Percentiles rank a stretch among this genome's conserved stretches.
Conservation (phyloP, 1,140 invertebrate genomes). For the Orchestia grillus region DNA sequence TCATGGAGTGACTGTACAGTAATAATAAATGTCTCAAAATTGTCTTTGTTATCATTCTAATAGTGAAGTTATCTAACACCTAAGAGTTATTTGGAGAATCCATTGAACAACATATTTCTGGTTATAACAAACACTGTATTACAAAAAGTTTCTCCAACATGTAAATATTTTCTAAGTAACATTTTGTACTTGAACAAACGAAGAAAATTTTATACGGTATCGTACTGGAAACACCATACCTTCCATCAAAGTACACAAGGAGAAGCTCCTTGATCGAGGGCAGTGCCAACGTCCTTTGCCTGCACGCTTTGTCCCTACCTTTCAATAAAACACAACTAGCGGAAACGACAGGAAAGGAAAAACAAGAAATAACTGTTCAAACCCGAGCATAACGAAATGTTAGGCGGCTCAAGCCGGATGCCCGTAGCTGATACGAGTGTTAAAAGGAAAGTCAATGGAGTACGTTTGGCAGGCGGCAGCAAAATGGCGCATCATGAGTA, state of each 20-base stretch:
- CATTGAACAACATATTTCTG: too few relatives aligned
- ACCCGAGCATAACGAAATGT: neutral
- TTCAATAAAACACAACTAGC: neutral
- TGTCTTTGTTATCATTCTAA: too few relatives aligned
- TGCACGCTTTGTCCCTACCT: neutral
- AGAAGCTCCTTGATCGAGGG: neutral
- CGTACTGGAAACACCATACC: neutral
- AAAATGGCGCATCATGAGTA: neutral
- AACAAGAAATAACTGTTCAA: neutral
- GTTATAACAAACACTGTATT: too few relatives aligned
- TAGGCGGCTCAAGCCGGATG: neutral
- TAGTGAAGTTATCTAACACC: too few relatives aligned
- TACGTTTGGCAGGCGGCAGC: neutral
- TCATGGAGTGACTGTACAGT: too few relatives aligned
- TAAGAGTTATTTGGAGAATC: too few relatives aligned
- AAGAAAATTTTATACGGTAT: neutral
- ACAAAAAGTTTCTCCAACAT: too few relatives aligned
- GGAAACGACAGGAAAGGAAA: neutral
- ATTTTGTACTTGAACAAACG: neutral
- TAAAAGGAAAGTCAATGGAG: neutral
- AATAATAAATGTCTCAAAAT: too few relatives aligned
- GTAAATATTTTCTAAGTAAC: too few relatives aligned
- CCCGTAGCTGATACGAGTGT: neutral
- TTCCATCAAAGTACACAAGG: neutral
- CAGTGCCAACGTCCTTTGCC: neutral